Base-by-base conservation (phyloP, 1,140 invertebrate species). In the Spodoptera litura region DNA sequence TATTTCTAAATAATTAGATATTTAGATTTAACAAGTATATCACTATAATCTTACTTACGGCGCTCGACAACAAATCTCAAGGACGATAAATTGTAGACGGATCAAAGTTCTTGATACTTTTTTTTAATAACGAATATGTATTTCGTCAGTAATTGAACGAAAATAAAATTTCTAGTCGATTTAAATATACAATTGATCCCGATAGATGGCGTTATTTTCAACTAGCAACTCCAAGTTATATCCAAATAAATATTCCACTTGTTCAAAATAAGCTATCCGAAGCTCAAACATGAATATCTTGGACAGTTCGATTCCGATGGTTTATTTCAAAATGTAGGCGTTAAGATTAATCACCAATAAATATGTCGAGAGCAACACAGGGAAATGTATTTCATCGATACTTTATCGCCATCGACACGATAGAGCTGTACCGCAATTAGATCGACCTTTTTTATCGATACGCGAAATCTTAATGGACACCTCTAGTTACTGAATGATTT, bases 311-410 rank as follows among this genome's bases (percentile, higher is more conserved):
- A 55, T 73, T 78, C 66, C 49, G 71, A 78, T 64, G 61, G 49
- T 64, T 53, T 68, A 68, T 68, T 27, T 44, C 62, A 15, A 68
- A 59, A 49, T 53, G 78, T 79, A 80, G 70, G 78, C 74, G 81
- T 68, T 58, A 72, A 78, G 81, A 82, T 82, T 82, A 79, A 82
- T 82, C 76, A 78, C 44, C 78, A 79, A 82, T 82, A 82, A 79
- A 82, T 78, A 82, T 75, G 58, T 75, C 80, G 35, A 51, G 20
- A 49, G 20, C 70, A 62, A 61, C 58, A 78, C 73, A 52, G 68
- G 78, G 78, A 77, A 79, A 68, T 74, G 81, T 77, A 66, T 66
- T 56, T 79, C 74, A 77, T 79, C 77, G 81, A 82, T 82, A 79
- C 77, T 82, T 79, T 78, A 82, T 77, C 68, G 70, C 53, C 64